Evolutionary conservation across 2,113 vertebrate species (phyloP), one percentile per base, ranked within the genome.

Genomic region (Alaudala cheleensis): DNA sequence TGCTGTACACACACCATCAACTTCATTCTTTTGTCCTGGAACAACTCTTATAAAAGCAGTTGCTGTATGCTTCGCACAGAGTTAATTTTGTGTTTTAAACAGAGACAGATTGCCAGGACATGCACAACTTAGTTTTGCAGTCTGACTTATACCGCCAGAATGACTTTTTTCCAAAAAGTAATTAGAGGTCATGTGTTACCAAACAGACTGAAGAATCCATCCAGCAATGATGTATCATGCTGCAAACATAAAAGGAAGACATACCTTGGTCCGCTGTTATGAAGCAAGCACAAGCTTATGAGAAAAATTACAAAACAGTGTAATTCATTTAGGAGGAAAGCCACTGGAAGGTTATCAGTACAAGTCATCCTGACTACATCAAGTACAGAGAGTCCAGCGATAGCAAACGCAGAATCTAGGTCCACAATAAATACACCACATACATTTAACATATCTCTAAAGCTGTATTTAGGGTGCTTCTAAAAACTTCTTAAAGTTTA

Each of bases 171-270:
- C 51, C 53, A 12, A 81, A 64, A 86, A 20, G 21, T 74, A 96
- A 92, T 96, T 86, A 93, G 44, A 88, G 56, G 50, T 69, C 73
- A 79, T 25, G 23, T 86, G 37, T 74, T 88, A 91, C 78, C 72
- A 90, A 82, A 93, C 29, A 94, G 88, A 71, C 22, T 2, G 1
- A 83, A 86, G 44, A 91, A 92, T 73, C 34, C 44, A 90, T 50
- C 31, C 76, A 90, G 74, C 5, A 11, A 62, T 22, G 14, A 83
- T 58, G 33, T 29, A 53, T 73, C 58, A 88, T 12, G 25, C 28
- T 74, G 57, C 57, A 76, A 66, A 50, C 54, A 72, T 31, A 45
- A 94, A 62, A 11, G 28, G 40, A 87, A 81, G n/a, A 62, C n/a
- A 69, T 49, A 81, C 11, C 58, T 67, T 87, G 20, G 22, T 82